Conservation (phyloP, 2,797 vertebrate species). For the Phyllotis vaccarum region DNA sequence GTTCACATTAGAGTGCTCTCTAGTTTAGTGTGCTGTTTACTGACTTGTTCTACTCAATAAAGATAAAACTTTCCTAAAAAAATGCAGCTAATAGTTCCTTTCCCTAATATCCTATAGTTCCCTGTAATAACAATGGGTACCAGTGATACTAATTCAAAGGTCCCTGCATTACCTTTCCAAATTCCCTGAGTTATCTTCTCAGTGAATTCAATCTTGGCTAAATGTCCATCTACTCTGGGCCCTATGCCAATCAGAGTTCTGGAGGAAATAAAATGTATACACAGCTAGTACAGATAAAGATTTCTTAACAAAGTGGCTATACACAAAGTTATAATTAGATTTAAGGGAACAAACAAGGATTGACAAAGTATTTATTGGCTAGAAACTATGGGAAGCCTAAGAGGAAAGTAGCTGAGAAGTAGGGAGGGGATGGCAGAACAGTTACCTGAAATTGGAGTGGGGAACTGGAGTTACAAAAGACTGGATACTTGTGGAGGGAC, state of each 20-base stretch:
- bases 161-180: slow-evolving; percentile 47
- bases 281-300: background rate
- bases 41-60: background rate
- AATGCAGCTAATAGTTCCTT: background rate
- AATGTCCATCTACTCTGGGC: background rate
- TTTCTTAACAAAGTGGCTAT: background rate
- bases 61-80: slow-evolving; percentile 21
- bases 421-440: background rate
- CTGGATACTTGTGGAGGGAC: background rate
- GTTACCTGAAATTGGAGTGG: background rate
- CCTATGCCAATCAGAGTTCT: slow-evolving; percentile 32
- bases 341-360: slow-evolving; percentile 47
- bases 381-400: slow-evolving; percentile 28
- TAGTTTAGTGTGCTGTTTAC: background rate
- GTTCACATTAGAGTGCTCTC: background rate
- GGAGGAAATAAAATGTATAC: slow-evolving; percentile 27
- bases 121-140: background rate
- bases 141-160: slow-evolving; percentile 42
- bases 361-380: slow-evolving; percentile 19
- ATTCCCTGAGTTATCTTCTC: slow-evolving; percentile 36
- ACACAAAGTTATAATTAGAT: slow-evolving; percentile 32
- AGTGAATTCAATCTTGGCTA: slow-evolving; percentile 44
- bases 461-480: background rate
- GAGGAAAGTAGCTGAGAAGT: background rate
- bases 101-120: slow-evolving; percentile 22